phyloP scores from a whole-genome alignment of 2,888 invertebrate species.

The Caenorhabditis becei region DNA sequence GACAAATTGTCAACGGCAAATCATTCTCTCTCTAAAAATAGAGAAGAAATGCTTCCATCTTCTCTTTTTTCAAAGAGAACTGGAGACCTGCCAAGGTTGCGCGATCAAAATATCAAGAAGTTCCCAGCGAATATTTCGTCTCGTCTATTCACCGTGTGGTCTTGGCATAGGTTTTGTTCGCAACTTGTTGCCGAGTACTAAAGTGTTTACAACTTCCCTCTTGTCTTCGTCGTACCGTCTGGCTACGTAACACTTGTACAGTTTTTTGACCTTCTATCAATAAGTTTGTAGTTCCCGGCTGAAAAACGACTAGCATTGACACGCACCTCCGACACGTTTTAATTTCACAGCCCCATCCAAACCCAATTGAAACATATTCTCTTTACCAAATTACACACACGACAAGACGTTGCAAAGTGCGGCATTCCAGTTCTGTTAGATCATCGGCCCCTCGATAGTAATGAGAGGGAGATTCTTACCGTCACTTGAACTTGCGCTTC shows the following conservation, averaged over 20 bases:
- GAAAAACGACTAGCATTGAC: conserved; percentile 25
- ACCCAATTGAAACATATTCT: conserved; percentile 59
- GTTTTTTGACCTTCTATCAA: conserved; percentile 2
- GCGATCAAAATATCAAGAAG: conserved; percentile 43
- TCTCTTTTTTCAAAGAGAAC: not conserved
- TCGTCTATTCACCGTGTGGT: not conserved
- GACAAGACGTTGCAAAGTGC: conserved; percentile 54
- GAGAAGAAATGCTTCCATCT: not conserved
- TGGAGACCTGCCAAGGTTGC: conserved; percentile 25
- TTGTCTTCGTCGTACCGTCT: conserved; percentile 6
- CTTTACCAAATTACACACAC: conserved; percentile 61
- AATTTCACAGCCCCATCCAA: conserved; percentile 38
- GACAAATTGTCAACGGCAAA: not conserved
- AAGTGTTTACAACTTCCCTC: not conserved
- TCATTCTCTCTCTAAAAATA: not conserved
- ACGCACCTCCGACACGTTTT: conserved; percentile 42
- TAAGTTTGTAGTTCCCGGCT: conserved; percentile 3
- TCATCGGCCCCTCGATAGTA: conserved; percentile 56
- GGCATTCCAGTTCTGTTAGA: conserved; percentile 56
- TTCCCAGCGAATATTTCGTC: not conserved
- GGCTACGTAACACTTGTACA: not conserved
- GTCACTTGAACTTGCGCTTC: conserved; percentile 60
- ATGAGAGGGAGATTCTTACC: conserved; percentile 38
- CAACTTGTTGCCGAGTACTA: conserved; percentile 2
- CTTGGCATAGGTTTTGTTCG: not conserved